A percentile compares a stretch with the other conserved stretches of the same genome.
Evolutionary conservation across 2,113 vertebrate genomes (phyloP).

Genomic region (Xiphophorus maculatus): DNA sequence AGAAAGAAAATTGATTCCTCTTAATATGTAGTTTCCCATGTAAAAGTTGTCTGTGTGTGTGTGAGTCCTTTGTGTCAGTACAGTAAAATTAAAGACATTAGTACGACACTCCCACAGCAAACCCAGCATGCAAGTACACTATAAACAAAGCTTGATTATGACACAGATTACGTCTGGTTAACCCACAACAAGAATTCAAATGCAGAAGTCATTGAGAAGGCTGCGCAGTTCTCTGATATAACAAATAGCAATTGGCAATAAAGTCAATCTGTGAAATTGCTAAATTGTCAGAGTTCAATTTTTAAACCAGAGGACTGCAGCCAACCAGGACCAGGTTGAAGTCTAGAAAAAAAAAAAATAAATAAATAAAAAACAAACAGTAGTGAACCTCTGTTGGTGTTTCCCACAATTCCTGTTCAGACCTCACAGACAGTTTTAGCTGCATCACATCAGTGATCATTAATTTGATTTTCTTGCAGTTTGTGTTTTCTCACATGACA

Average conservation of each 20-base stretch:
- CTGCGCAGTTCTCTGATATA: constrained; percentile 59
- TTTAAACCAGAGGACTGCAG: constrained; percentile 50
- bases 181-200: constrained; percentile 33
- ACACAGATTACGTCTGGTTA: constrained; percentile 24
- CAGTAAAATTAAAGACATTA: constrained; percentile 25
- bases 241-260: constrained; percentile 17
- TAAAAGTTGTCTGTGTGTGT: neutral
- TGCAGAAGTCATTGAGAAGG: constrained; percentile 55
- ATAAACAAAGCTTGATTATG: constrained; percentile 16
- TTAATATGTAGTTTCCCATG: constrained; percentile 27
- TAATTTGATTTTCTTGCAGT: constrained; percentile 5
- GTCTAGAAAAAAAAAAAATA: constrained; percentile 20
- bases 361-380: constrained; percentile 28
- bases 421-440: constrained; percentile 3
- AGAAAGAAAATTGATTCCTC: constrained; percentile 26
- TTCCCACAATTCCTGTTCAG: too few relatives aligned
- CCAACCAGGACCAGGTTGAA: constrained; percentile 50
- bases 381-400: neutral
- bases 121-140: constrained; percentile 66
- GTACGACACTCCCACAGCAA: constrained; percentile 41
- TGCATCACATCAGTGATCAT: neutral
- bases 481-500: constrained; percentile 1
- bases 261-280: neutral
- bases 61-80: neutral
- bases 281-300: constrained; percentile 5